Evolutionary conservation across 2,797 vertebrate genomes (phyloP).

Genomic region (Danionella dracula): DNA sequence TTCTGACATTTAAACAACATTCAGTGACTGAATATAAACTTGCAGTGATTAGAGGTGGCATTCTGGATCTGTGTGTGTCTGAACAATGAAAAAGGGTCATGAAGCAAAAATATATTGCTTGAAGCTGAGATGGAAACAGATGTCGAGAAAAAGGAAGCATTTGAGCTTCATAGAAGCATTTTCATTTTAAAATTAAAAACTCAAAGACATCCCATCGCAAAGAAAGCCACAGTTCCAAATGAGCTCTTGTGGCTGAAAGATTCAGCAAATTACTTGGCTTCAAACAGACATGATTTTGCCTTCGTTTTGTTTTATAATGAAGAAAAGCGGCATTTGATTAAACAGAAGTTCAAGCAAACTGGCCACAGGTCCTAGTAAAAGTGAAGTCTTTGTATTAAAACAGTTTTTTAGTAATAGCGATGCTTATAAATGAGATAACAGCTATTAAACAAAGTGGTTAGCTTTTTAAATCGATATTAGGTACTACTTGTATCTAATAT

Average conservation of each 20-base stretch:
- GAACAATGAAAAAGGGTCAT: not conserved
- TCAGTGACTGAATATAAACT: slow-evolving; percentile 38
- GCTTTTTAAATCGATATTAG: slow-evolving; percentile 23
- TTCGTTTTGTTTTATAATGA: slow-evolving; percentile 5
- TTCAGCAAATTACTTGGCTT: not conserved
- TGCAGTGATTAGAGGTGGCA: slow-evolving; percentile 1
- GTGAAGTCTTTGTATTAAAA: not conserved
- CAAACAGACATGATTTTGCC: not conserved
- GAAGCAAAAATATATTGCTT: not conserved
- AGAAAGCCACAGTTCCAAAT: too few species aligned
- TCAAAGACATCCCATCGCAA: too few species aligned
- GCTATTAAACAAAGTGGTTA: slow-evolving; percentile 13
- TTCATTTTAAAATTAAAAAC: too few species aligned
- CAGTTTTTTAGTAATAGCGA: not conserved
- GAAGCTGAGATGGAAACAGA: not conserved
- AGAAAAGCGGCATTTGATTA: not conserved
- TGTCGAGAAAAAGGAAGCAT: not conserved
- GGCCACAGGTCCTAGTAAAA: not conserved
- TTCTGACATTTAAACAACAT: slow-evolving; percentile 51
- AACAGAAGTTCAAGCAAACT: not conserved
- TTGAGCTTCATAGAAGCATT: too few species aligned
- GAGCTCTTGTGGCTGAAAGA: not conserved
- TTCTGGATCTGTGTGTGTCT: not conserved
- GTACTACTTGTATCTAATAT: slow-evolving; percentile 39
- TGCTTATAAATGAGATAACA: not conserved